Conservation (phyloP, 1,140 invertebrate genomes). For the Branchinecta lynchi region DNA sequence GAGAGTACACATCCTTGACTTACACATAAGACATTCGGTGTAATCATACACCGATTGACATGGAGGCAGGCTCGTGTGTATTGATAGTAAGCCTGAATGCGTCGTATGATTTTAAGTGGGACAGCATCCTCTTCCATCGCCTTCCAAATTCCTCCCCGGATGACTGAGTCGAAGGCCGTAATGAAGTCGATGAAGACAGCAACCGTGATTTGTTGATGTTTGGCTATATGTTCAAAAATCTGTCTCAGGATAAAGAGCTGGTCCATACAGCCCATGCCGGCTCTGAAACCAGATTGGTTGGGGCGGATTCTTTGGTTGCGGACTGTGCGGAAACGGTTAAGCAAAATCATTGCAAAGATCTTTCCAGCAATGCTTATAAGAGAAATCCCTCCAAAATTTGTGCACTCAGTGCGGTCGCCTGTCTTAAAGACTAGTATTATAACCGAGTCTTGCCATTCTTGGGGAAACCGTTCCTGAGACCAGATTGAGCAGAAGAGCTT, state of each 20-base stretch:
- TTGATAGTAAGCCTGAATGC: not conserved
- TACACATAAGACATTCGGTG: not conserved
- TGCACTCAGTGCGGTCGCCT: conserved; percentile 8
- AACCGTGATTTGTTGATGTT: not conserved
- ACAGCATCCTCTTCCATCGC: conserved; percentile 4
- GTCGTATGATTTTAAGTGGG: not conserved
- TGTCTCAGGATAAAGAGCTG: conserved; percentile 1
- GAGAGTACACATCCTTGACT: not conserved
- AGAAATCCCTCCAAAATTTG: not conserved
- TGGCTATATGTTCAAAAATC: not conserved
- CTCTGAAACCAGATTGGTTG: conserved; percentile 2
- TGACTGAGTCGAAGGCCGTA: conserved; percentile 1
- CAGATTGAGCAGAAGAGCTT: conserved; percentile 10
- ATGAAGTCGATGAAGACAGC: conserved; percentile 7
- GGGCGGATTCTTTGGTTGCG: not conserved
- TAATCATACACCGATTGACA: not conserved
- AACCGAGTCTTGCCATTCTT: not conserved
- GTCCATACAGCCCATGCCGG: not conserved
- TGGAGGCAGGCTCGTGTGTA: not conserved
- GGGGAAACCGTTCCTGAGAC: not conserved
- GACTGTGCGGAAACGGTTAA: not conserved
- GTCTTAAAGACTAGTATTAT: not conserved
- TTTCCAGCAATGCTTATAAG: not conserved
- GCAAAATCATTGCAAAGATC: conserved; percentile 10
- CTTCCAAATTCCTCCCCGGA: conserved; percentile 6